Evolutionary conservation across 2,888 invertebrate genomes (phyloP), one percentile per base, ranked within the genome.

Genomic region (Eristalis arbustorum): DNA sequence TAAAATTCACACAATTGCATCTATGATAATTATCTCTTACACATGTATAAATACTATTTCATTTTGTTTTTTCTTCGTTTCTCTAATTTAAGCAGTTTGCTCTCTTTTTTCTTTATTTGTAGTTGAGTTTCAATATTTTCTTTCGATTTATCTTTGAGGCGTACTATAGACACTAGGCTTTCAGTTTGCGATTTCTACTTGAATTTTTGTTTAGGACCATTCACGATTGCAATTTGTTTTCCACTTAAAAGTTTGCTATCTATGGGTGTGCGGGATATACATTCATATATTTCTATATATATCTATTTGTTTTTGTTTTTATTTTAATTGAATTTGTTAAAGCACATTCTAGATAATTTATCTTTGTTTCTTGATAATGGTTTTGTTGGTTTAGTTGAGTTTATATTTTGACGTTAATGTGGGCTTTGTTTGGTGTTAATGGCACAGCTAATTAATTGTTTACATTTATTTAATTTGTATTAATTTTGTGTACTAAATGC

Each of bases 201-300:
- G 64, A 75, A 69, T 75, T 73, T 68, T 31, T 22, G n/a, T n/a
- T 68, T 81, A 81, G 81, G 81, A 81, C 75, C 66, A 42, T 75
- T 81, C 42, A 66, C 75, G 81, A 69, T 75, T 80, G 74, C 74
- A 57, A 40, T 81, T 81, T 25, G 23, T 81, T 75, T 81, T 69
- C 25, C 61, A 71, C 81, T 64, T 81, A 61, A 63, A 61, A 64
- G 69, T 80, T 81, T 34, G 37, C 81, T 81, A 81, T 75, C 81
- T 81, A 81, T 79, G 69, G 74, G 59, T 66, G 63, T 22, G 68
- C 69, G 62, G 74, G 56, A 42, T 69, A 49, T 25, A 31, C 49
- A 18, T 42, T n/a, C 18, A 18, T 42, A 28, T 64, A 57, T 74
- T 57, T 31, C n/a, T 37, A 37, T 37, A 37, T 37, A 37, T 13